phyloP scores from a whole-genome alignment of 2,113 vertebrate species.

The Cephalopholis sonnerati region DNA sequence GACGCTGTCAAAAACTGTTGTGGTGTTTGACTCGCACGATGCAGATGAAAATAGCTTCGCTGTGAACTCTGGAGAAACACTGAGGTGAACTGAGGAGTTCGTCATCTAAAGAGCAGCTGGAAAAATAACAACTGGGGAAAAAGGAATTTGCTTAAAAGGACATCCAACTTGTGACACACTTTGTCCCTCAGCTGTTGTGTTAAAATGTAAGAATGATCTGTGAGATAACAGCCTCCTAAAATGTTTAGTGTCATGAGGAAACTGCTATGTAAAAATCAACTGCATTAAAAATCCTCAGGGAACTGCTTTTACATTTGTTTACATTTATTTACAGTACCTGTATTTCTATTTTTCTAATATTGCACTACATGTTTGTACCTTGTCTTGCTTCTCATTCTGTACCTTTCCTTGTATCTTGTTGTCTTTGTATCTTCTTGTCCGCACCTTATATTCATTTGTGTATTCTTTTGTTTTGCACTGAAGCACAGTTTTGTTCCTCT shows the following conservation, averaged over 20 bases:
- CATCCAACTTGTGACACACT: too few relatives aligned
- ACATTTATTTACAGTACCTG: too few relatives aligned
- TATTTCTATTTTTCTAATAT: too few relatives aligned
- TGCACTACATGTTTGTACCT: too few relatives aligned
- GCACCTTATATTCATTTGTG: too few relatives aligned
- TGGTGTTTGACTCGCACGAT: conserved; percentile 8
- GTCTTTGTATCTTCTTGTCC: too few relatives aligned
- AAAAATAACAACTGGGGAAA: not conserved
- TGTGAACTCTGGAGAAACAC: not conserved
- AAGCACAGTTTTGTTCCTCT: too few relatives aligned
- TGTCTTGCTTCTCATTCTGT: too few relatives aligned
- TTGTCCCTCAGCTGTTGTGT: not conserved
- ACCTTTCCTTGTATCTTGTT: too few relatives aligned
- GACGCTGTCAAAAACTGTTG: conserved; percentile 36
- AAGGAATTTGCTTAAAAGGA: not conserved
- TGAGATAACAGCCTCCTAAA: too few relatives aligned
- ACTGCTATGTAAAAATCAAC: not conserved
- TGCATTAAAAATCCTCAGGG: not conserved
- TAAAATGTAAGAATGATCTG: not conserved
- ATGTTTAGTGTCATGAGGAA: not conserved
- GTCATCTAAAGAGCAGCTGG: not conserved
- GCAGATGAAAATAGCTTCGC: conserved; percentile 16
- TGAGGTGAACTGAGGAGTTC: not conserved
- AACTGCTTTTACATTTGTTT: too few relatives aligned
- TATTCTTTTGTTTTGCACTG: too few relatives aligned